Percentiles rank a stretch among this genome's conserved stretches.
phyloP scores from a whole-genome alignment of 2,113 vertebrate species.

The Sturnus vulgaris region DNA sequence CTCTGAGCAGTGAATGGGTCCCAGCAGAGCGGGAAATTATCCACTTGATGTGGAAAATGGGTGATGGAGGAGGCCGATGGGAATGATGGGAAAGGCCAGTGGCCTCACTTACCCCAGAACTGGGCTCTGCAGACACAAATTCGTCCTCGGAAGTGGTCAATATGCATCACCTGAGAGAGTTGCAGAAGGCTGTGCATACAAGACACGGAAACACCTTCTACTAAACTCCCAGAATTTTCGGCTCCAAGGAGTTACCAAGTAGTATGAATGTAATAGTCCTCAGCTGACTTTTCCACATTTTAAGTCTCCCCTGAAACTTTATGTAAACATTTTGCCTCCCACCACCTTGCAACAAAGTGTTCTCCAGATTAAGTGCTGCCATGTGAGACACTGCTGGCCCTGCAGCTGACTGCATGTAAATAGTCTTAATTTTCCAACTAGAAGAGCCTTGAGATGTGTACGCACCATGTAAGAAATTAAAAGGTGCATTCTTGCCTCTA shows the following conservation, averaged over 20 bases:
- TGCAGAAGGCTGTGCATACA: background rate
- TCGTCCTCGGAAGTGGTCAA: background rate
- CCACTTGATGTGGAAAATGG: background rate
- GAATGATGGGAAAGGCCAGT: background rate
- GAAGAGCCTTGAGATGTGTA: background rate
- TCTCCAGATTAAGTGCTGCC: background rate
- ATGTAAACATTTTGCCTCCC: background rate
- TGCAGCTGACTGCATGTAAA: background rate
- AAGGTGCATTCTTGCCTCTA: background rate
- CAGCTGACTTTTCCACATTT: background rate
- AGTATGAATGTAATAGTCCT: background rate
- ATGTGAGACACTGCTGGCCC: background rate
- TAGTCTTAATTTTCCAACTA: background rate
- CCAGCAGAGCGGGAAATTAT: accelerated
- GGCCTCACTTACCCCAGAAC: accelerated
- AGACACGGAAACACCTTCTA: background rate
- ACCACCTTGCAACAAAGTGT: background rate
- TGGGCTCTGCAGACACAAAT: background rate
- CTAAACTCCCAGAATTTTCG: background rate
- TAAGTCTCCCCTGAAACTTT: background rate
- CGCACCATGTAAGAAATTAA: background rate
- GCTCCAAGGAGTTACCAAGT: background rate
- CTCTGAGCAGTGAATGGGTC: background rate
- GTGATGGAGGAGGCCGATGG: background rate
- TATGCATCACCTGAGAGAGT: accelerated